A percentile compares a stretch with the other conserved stretches of the same genome.
These are phyloP conservation scores for Castor canadensis DNA, from an alignment of 2,113 vertebrate species.

Conservation along the genomic window DNA sequence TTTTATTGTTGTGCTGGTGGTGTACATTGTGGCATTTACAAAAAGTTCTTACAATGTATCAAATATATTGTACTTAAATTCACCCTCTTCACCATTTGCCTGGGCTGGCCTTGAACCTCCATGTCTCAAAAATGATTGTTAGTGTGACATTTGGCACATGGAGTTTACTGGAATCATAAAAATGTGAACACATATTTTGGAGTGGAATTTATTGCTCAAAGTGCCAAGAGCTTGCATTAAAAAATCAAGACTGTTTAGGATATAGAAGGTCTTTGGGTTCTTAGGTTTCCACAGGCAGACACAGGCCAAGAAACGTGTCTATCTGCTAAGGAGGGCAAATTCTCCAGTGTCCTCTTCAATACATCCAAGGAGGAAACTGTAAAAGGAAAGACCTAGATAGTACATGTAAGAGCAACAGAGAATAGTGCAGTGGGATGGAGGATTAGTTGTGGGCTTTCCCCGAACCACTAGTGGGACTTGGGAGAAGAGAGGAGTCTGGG, in stretches of 20 bases:
- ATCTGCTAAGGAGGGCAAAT: neutral
- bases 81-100: too few relatives aligned
- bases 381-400: neutral
- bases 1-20: too few relatives aligned
- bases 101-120: too few relatives aligned
- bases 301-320: neutral
- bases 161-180: neutral
- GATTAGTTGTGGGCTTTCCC: neutral
- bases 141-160: neutral
- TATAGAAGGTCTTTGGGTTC: neutral
- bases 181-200: neutral
- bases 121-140: neutral
- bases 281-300: neutral
- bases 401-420: neutral
- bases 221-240: neutral
- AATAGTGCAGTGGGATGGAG: neutral
- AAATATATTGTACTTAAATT: too few relatives aligned
- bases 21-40: too few relatives aligned
- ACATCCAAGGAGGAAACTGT: neutral
- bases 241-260: neutral
- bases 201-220: neutral
- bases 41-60: too few relatives aligned
- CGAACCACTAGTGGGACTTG: neutral
- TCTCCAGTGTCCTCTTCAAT: neutral
- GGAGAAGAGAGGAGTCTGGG: neutral